Percentiles rank a stretch among this genome's conserved stretches.
These are phyloP conservation scores for Epirrita christyi DNA, from an alignment of 2,888 invertebrate species.

Conservation along the genomic window DNA sequence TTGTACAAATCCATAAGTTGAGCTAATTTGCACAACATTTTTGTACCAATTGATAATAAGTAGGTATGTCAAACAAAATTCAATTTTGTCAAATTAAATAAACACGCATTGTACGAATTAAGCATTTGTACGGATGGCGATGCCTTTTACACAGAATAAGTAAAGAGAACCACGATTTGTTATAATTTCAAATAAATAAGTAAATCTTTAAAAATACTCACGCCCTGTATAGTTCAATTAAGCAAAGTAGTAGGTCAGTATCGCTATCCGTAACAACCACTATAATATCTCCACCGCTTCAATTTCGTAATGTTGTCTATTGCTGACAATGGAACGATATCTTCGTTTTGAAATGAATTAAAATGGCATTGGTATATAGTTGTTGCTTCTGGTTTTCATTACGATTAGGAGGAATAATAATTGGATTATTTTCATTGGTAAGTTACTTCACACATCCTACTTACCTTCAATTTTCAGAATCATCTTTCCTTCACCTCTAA, in stretches of 20 bases:
- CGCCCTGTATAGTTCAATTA: not conserved
- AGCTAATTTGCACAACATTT: too few species aligned
- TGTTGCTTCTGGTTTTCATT: conserved; percentile 81
- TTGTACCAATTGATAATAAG: too few species aligned
- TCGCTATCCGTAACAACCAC: not conserved
- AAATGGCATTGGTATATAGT: conserved; percentile 72
- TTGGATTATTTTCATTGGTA: conserved; percentile 69
- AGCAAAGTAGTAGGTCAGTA: not conserved
- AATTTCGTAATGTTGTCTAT: not conserved
- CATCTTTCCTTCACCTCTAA: too few species aligned
- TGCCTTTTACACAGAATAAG: too few species aligned
- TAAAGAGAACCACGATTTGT: too few species aligned
- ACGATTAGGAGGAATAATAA: conserved; percentile 72
- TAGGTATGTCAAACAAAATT: too few species aligned
- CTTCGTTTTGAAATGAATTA: not conserved
- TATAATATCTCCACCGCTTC: not conserved
- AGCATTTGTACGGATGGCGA: too few species aligned
- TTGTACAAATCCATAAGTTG: too few species aligned
- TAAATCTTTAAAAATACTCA: too few species aligned
- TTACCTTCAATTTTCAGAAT: not conserved
- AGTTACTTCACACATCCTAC: conserved; percentile 31
- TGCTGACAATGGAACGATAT: not conserved
- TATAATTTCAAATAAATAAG: too few species aligned
- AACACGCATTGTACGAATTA: too few species aligned
- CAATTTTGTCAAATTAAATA: too few species aligned